Conservation (phyloP, 1,140 invertebrate species). For the Zaprionus taronus region DNA sequence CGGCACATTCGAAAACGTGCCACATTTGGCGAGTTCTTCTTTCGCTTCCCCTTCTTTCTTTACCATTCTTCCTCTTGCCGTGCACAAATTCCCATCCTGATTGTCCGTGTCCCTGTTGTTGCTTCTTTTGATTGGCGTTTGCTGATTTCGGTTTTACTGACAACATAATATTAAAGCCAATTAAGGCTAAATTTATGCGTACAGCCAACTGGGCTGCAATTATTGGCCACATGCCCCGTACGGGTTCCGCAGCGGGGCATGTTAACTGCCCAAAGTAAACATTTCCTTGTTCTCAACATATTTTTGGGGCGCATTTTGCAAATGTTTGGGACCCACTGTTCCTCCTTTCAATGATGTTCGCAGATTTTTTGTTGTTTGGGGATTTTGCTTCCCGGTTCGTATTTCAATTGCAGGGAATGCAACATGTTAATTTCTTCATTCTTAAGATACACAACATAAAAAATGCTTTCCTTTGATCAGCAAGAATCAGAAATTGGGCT, state of each 20-base stretch:
- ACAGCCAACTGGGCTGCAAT: constrained; percentile 65
- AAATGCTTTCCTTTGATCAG: constrained; percentile 38
- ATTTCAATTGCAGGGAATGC: constrained; percentile 31
- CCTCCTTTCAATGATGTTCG: constrained; percentile 10
- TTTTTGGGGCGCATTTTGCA: constrained; percentile 75
- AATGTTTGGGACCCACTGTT: constrained; percentile 48
- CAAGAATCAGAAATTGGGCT: neutral
- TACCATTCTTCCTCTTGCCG: constrained; percentile 10
- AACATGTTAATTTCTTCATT: constrained; percentile 81
- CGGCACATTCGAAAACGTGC: constrained; percentile 73
- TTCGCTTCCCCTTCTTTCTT: neutral
- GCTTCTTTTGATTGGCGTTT: constrained; percentile 79
- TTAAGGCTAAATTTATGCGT: constrained; percentile 82
- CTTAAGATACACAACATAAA: neutral
- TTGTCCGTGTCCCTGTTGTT: constrained; percentile 52
- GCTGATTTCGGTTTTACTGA: constrained; percentile 72
- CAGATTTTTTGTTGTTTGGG: constrained; percentile 43
- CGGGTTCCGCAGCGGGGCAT: constrained; percentile 39
- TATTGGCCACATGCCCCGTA: constrained; percentile 53
- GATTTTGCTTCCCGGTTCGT: neutral
- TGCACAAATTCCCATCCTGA: constrained; percentile 54
- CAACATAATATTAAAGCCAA: constrained; percentile 82
- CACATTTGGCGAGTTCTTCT: constrained; percentile 65
- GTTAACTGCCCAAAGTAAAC: constrained; percentile 78
- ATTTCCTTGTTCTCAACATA: constrained; percentile 78